These are phyloP conservation scores for Tichodroma muraria DNA, from an alignment of 2,113 vertebrate genomes.

Conservation along the genomic window DNA sequence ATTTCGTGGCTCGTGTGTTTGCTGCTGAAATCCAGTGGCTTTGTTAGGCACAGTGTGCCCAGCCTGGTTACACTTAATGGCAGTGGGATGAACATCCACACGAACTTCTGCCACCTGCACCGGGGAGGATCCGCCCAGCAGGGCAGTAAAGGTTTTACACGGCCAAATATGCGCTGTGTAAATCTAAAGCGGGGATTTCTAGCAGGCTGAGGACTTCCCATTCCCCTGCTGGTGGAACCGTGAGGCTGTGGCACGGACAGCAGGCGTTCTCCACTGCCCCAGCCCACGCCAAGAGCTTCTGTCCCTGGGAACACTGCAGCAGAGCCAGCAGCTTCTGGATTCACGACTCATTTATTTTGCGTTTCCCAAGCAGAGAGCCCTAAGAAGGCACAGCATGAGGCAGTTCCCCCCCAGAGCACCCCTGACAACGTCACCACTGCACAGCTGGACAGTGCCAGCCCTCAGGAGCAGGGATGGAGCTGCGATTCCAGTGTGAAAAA, in stretches of 20 bases:
- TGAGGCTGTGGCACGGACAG: not conserved
- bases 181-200: not conserved
- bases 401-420: not conserved
- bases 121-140: not conserved
- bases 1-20: not conserved
- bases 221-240: not conserved
- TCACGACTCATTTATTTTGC: accelerated
- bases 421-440: accelerated
- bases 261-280: not conserved
- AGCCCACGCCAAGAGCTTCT: not conserved
- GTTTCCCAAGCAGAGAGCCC: not conserved
- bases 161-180: not conserved
- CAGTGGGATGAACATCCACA: not conserved
- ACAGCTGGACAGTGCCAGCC: not conserved
- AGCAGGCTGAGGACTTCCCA: not conserved
- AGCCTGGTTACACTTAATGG: not conserved
- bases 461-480: accelerated
- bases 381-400: not conserved
- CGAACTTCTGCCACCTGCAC: not conserved
- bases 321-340: not conserved
- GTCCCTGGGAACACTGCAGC: not conserved
- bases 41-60: not conserved
- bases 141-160: not conserved
- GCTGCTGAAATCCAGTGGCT: not conserved
- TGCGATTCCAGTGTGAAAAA: not conserved